phyloP scores from a whole-genome alignment of 2,113 vertebrate genomes.

The Spermophilus dauricus region DNA sequence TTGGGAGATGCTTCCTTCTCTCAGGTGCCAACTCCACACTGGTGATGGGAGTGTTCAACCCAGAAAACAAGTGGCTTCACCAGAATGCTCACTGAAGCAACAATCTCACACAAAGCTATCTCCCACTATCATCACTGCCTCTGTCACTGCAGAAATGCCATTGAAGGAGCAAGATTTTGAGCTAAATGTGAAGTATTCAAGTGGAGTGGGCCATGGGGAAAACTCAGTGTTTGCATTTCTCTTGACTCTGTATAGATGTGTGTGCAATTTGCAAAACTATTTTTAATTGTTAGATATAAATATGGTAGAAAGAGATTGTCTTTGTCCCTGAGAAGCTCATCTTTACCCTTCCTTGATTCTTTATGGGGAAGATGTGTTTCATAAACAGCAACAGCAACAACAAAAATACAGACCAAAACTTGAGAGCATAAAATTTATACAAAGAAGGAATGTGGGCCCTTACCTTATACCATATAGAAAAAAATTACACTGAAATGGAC shows the following conservation, averaged over 20 bases:
- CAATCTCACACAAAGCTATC: not conserved
- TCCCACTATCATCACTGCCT: not conserved
- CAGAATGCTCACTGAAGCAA: not conserved
- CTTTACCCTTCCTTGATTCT: not conserved
- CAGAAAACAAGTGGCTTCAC: not conserved
- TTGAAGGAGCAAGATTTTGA: not conserved
- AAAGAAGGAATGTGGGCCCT: not conserved
- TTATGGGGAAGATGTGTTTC: not conserved
- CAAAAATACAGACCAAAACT: not conserved
- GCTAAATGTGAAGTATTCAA: not conserved
- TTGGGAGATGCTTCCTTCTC: not conserved
- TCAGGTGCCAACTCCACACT: rapidly evolving
- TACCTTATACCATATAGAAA: not conserved
- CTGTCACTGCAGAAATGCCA: not conserved
- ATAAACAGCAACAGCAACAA: not conserved
- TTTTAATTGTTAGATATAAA: not conserved
- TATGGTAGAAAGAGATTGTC: not conserved
- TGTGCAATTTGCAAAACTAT: not conserved
- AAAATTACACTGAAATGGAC: not conserved
- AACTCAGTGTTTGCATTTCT: too few relatives aligned
- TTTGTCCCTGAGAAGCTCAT: not conserved
- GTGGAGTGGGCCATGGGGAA: too few relatives aligned
- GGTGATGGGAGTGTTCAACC: not conserved
- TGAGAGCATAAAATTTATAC: not conserved
- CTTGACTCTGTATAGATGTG: rapidly evolving